phyloP scores from a whole-genome alignment of 2,888 invertebrate genomes.

The Tortricodes alternella region DNA sequence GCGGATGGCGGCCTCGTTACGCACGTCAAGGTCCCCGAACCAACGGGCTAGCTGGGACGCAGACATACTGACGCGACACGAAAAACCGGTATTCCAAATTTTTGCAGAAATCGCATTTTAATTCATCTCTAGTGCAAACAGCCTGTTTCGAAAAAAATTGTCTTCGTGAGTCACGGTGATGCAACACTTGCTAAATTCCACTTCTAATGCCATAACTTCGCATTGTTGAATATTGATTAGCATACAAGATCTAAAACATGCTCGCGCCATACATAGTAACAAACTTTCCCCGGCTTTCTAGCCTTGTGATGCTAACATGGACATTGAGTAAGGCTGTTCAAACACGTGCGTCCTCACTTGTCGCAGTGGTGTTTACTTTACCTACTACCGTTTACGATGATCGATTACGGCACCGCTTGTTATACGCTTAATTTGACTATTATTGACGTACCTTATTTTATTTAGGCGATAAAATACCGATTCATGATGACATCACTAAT shows the following conservation, averaged over 20 bases:
- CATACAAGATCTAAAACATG: constrained; percentile 53
- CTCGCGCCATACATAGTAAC: constrained; percentile 12
- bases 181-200: constrained; percentile 55
- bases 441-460: constrained; percentile 52
- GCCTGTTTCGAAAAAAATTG: neutral
- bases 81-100: constrained; percentile 30
- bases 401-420: constrained; percentile 64
- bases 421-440: constrained; percentile 57
- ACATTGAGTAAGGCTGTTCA: constrained; percentile 50
- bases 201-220: constrained; percentile 50
- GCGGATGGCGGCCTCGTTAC: constrained; percentile 67
- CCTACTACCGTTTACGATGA: constrained; percentile 60
- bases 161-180: constrained; percentile 51
- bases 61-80: constrained; percentile 72
- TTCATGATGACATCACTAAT: constrained; percentile 60
- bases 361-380: constrained; percentile 65
- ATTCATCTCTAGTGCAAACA: neutral
- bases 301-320: constrained; percentile 45
- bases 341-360: constrained; percentile 65
- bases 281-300: constrained; percentile 53
- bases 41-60: constrained; percentile 62
- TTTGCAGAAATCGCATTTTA: neutral
- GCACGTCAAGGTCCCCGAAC: constrained; percentile 71
- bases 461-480: constrained; percentile 59
- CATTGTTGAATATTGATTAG: constrained; percentile 65